Evolutionary conservation across 92 coral and sea anemone species (phyloP).

Genomic region (Parazoanthus darwini): DNA sequence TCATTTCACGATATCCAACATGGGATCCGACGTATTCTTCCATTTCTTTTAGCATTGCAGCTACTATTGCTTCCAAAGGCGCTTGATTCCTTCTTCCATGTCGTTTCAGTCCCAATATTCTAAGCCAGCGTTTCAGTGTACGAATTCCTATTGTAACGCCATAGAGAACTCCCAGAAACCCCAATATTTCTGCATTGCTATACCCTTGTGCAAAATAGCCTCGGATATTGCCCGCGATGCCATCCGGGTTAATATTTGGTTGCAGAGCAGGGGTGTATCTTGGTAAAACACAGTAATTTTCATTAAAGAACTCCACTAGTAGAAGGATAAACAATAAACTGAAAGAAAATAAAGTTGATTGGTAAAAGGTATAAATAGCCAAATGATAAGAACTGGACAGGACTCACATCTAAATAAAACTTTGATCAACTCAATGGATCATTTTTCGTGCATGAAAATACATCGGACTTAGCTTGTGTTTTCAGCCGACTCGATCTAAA

Average conservation of each 20-base stretch:
- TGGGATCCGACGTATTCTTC: constrained; percentile 49
- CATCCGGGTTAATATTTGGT: background rate
- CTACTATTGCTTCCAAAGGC: constrained; percentile 31
- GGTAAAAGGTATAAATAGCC: no score
- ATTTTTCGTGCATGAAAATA: no score
- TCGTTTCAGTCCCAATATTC: constrained; percentile 34
- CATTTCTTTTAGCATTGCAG: constrained; percentile 51
- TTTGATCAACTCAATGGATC: no score
- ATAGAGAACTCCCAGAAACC: constrained; percentile 39
- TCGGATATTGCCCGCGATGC: constrained; percentile 4
- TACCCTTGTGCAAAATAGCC: constrained; percentile 31
- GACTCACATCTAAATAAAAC: no score
- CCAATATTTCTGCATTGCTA: constrained; percentile 24
- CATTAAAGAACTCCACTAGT: no score
- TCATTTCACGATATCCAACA: constrained; percentile 55
- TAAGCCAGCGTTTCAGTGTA: constrained; percentile 44
- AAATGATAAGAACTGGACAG: no score
- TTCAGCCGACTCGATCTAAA: no score
- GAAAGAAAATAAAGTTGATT: no score
- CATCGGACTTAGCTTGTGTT: no score
- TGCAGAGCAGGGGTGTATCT: constrained; percentile 36
- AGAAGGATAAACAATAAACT: background rate
- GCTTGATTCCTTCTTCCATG: constrained; percentile 33
- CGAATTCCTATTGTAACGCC: constrained; percentile 39
- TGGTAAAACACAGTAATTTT: constrained; percentile 36